These are phyloP conservation scores for Metopolophium dirhodum DNA, from an alignment of 1,140 invertebrate species.

Conservation along the genomic window DNA sequence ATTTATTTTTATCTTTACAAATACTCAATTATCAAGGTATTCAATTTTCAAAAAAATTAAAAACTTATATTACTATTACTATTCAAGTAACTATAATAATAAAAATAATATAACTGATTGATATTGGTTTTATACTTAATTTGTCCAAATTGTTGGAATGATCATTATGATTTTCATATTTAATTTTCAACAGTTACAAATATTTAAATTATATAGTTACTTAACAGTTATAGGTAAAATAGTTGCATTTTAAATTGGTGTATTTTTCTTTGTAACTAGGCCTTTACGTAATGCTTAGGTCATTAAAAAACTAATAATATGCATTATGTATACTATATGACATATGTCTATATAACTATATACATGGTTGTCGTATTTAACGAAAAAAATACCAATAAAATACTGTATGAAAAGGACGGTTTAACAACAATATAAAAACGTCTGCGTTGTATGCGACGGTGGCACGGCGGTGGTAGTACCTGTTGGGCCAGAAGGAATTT, in stretches of 20 bases:
- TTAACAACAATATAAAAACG: conserved; percentile 53
- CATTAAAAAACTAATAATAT: neutral
- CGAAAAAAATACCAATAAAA: conserved; percentile 32
- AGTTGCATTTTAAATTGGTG: neutral
- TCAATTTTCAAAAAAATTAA: neutral
- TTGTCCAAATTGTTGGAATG: neutral
- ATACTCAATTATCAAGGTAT: neutral
- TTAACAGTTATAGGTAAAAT: neutral
- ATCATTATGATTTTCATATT: neutral
- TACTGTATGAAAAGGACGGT: conserved; percentile 6
- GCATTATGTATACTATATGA: neutral
- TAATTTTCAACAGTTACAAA: neutral
- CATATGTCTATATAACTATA: neutral
- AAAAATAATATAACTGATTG: neutral
- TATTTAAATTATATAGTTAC: neutral
- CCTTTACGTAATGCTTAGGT: neutral
- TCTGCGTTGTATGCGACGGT: neutral
- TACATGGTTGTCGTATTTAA: neutral
- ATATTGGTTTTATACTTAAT: neutral
- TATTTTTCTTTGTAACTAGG: neutral
- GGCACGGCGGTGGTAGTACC: neutral
- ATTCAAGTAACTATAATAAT: neutral
- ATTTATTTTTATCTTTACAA: neutral
- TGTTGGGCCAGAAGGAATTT: conserved; percentile 56
- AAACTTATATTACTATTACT: neutral